Percentiles rank a stretch among this genome's conserved stretches.
Evolutionary conservation across 2,888 invertebrate genomes (phyloP).

Genomic region (Netelia inedita): DNA sequence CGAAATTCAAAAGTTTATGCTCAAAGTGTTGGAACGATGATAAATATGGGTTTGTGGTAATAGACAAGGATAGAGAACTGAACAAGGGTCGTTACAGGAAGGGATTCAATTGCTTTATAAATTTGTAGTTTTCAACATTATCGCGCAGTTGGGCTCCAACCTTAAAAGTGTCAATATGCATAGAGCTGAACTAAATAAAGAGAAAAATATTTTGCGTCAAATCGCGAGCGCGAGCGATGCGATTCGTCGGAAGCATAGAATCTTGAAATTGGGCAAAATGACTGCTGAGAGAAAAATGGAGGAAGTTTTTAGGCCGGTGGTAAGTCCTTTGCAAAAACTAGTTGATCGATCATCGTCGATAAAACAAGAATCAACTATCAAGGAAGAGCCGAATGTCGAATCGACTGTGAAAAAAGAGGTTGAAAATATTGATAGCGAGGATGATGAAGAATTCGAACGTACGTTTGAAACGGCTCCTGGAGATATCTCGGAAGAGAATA

Average conservation of each 20-base stretch:
- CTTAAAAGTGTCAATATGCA: conserved; percentile 46
- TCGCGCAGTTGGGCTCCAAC: conserved; percentile 18
- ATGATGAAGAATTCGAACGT: conserved; percentile 73
- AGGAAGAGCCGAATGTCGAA: too few relatives aligned
- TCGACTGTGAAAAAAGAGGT: too few relatives aligned
- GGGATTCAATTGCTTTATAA: conserved; percentile 68
- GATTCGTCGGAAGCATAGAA: too few relatives aligned
- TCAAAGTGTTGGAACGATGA: conserved; percentile 70
- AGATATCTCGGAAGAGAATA: conserved; percentile 84
- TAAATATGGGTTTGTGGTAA: conserved; percentile 71
- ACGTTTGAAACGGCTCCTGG: conserved; percentile 70
- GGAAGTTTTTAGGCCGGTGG: conserved; percentile 61
- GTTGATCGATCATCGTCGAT: conserved; percentile 39
- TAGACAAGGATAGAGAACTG: conserved; percentile 71
- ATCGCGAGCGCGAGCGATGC: conserved; percentile 64
- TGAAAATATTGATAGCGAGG: conserved; percentile 77
- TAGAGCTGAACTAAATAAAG: conserved; percentile 13
- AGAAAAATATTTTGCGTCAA: conserved; percentile 51
- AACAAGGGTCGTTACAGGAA: conserved; percentile 70
- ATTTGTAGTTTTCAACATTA: conserved; percentile 28
- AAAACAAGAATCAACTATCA: too few relatives aligned
- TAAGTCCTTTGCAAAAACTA: conserved; percentile 41
- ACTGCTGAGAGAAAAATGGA: conserved; percentile 51
- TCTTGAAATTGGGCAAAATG: too few relatives aligned
- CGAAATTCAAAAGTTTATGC: conserved; percentile 68